Base-by-base conservation (phyloP, 2,113 vertebrate genomes). In the Sphaerodactylus townsendi region DNA sequence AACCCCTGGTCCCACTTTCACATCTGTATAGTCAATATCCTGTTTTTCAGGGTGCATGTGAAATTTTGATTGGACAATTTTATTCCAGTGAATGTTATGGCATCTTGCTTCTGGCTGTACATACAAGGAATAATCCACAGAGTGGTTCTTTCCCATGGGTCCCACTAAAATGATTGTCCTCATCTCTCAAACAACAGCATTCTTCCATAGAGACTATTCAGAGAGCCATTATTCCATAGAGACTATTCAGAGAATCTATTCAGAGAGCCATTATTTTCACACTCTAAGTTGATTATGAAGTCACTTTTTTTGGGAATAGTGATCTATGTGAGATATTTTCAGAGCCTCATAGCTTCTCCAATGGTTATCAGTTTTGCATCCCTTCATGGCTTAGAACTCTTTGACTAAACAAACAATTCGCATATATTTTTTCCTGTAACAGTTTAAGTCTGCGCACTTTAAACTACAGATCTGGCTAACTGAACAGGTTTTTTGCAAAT, bases 401-500 rank as follows among this genome's bases (percentile, higher is more conserved):
- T 48, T 10, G 15, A 9, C 33, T 8, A 75, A 75, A 46, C 46
- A 48, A 23, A 37, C 13, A 48, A 33, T 28, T 44, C n/a, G n/a
- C 48, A 56, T 30, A 50, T 30, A 30, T 56, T 48, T 48, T 9
- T 41, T 19, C 37, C 14, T n/a, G 28, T 44, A 65, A 44, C 39
- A 65, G 39, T 81, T 41, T 81, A 25, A 14, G 56, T n/a, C 65
- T 9, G n/a, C 35, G n/a, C 65, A 68, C 65, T 68, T 68, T 68
- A 35, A 68, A n/a, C 33, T 30, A 25, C 21, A 37, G 35, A 56
- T 59, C 37, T 13, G 90, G 33, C 35, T 70, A 79, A 48, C 37
- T 75, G 77, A 41, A 75, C 75, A 9, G 5, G 1, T 10, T 70
- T n/a, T 89, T 88, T 89, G 23, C 68, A 84, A 87, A 81, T 6